phyloP scores from a whole-genome alignment of 1,140 invertebrate genomes.

The Copidosoma floridanum region DNA sequence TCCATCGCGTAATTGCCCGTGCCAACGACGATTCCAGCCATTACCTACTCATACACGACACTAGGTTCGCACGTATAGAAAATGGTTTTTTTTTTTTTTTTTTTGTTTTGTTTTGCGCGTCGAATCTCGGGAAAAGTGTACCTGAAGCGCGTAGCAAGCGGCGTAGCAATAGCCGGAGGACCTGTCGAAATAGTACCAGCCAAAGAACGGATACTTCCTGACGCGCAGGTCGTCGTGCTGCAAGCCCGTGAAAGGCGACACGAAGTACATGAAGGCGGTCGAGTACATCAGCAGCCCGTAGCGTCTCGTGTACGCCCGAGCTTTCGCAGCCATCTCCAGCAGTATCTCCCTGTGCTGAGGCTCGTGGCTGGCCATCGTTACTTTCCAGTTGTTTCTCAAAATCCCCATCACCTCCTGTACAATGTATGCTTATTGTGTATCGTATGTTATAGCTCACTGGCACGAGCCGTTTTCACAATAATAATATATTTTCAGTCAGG shows the following conservation, averaged over 20 bases:
- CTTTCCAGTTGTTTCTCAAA: neutral
- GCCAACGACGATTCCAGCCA: conserved; percentile 10
- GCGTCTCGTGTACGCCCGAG: conserved; percentile 3
- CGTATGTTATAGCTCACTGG: too few species aligned
- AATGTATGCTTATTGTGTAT: too few species aligned
- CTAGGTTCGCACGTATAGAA: too few species aligned
- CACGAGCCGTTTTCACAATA: too few species aligned
- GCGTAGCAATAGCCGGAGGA: conserved; percentile 17
- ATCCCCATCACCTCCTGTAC: neutral
- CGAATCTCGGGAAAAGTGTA: too few species aligned
- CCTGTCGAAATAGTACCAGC: conserved; percentile 27
- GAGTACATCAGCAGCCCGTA: conserved; percentile 22
- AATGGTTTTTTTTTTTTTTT: too few species aligned
- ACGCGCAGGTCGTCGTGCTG: neutral
- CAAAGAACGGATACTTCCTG: conserved; percentile 24
- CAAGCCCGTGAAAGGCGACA: conserved; percentile 18
- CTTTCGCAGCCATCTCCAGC: conserved; percentile 1
- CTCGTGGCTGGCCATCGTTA: neutral
- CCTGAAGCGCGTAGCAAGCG: conserved; percentile 15
- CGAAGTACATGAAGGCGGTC: conserved; percentile 14
- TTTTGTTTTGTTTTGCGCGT: too few species aligned
- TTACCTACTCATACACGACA: conserved; percentile 1
- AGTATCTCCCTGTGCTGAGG: conserved; percentile 6
- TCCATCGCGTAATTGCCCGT: conserved; percentile 22
- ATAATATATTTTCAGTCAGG: too few species aligned